Conservation (phyloP, 2,113 vertebrate species). For the Archocentrus centrarchus region DNA sequence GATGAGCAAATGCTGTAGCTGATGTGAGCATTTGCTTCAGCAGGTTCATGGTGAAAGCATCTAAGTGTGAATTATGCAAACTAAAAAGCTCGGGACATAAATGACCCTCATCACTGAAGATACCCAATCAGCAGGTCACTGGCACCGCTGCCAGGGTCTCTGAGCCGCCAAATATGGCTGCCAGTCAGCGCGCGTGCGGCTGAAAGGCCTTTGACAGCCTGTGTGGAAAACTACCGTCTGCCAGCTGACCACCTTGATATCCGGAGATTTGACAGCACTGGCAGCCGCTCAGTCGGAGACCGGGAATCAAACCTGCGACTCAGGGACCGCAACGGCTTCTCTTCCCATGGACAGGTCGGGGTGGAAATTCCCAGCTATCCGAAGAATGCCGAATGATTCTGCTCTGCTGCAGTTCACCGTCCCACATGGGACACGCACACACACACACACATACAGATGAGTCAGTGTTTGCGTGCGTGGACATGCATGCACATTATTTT, state of each 20-base stretch:
- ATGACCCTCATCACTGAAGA: background rate
- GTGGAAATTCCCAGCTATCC: constrained; percentile 66
- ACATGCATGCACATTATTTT: constrained; percentile 32
- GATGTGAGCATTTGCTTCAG: background rate
- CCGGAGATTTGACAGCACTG: constrained; percentile 18
- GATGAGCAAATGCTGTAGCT: background rate
- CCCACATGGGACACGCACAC: constrained; percentile 37
- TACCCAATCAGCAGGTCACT: constrained; percentile 9
- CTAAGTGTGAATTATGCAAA: background rate
- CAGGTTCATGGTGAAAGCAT: background rate
- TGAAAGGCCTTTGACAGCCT: constrained; percentile 19
- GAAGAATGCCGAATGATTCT: constrained; percentile 52
- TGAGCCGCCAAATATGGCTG: constrained; percentile 10
- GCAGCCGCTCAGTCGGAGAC: constrained; percentile 14
- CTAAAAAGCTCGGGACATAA: background rate
- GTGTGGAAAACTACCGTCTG: constrained; percentile 4
- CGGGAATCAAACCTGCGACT: constrained; percentile 46
- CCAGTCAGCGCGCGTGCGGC: constrained; percentile 3
- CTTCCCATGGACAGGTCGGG: constrained; percentile 24
- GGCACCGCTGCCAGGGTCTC: background rate
- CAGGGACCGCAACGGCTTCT: background rate
- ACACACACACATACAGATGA: constrained; percentile 16
- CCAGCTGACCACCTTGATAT: constrained; percentile 41
- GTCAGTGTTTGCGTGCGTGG: constrained; percentile 29
- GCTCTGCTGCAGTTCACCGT: constrained; percentile 32